These are phyloP conservation scores for Meleagris gallopavo DNA, from an alignment of 2,113 vertebrate genomes.

Conservation along the genomic window DNA sequence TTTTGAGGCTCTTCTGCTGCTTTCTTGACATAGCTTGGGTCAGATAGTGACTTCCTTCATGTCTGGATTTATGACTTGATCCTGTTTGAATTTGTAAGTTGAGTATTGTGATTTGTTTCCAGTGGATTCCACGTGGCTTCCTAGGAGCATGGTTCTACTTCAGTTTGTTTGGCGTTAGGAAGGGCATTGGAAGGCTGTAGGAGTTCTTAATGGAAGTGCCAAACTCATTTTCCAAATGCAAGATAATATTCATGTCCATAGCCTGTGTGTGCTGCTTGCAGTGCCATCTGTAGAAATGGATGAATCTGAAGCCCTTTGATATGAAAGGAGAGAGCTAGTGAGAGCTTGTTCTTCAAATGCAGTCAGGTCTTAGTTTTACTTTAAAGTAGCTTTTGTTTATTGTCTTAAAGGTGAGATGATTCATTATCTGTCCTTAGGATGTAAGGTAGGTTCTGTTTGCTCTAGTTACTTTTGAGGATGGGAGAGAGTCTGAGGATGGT, in stretches of 20 bases:
- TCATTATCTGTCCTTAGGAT: not conserved
- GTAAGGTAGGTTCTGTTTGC: not conserved
- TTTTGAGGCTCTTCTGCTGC: not conserved
- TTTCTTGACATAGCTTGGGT: not conserved
- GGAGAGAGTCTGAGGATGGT: not conserved
- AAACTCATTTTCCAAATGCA: not conserved
- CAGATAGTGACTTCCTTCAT: not conserved
- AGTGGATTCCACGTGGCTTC: not conserved
- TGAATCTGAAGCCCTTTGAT: not conserved
- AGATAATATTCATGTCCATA: not conserved
- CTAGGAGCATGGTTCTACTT: not conserved
- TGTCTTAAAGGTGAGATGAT: not conserved
- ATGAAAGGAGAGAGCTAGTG: not conserved
- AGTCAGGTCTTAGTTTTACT: not conserved
- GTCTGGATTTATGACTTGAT: not conserved
- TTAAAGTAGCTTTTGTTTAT: not conserved
- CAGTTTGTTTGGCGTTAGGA: not conserved
- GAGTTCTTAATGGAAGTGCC: not conserved
- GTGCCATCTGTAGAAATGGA: not conserved
- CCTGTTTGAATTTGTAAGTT: no score
- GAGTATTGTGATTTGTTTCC: not conserved
- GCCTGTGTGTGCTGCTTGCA: not conserved
- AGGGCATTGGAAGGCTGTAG: not conserved
- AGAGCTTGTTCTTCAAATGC: not conserved
- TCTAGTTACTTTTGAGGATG: not conserved